Percentiles rank a stretch among this genome's conserved stretches.
Conservation (phyloP, 2,888 invertebrate species). For the Ophion slaviceki region DNA sequence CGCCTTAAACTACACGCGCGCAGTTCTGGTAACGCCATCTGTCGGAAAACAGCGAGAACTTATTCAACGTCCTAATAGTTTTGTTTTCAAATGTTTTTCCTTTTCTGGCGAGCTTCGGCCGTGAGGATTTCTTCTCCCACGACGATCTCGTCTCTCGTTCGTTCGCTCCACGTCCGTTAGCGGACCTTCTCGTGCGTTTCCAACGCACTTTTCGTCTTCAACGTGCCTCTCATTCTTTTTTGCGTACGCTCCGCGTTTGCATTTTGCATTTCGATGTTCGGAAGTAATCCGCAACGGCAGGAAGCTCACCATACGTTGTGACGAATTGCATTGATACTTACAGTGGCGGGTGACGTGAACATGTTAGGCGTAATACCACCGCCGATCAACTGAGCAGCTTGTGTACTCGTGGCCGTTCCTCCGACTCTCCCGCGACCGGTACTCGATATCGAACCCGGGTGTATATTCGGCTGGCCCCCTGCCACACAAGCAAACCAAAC, state of each 20-base stretch:
- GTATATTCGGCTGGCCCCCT: constrained; percentile 86
- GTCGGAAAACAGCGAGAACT: no score
- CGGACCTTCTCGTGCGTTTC: background rate
- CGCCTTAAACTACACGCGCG: no score
- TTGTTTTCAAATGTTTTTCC: background rate
- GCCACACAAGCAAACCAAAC: constrained; percentile 72
- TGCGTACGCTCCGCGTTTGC: background rate
- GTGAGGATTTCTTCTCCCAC: constrained; percentile 58
- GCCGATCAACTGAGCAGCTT: constrained; percentile 87
- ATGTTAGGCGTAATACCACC: constrained; percentile 89
- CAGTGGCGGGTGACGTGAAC: constrained; percentile 84
- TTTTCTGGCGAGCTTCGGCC: constrained; percentile 63
- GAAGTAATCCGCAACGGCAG: constrained; percentile 61
- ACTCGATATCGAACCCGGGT: constrained; percentile 87
- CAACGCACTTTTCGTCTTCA: background rate
- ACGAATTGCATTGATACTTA: constrained; percentile 75
- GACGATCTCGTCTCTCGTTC: constrained; percentile 33
- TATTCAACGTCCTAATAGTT: background rate
- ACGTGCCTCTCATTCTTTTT: background rate
- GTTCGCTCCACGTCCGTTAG: background rate
- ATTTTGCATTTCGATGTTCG: constrained; percentile 16
- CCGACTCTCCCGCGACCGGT: constrained; percentile 86
- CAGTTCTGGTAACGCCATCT: no score
- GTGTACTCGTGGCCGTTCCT: constrained; percentile 87
- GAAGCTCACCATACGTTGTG: constrained; percentile 65